A percentile compares a stretch with the other conserved stretches of the same genome.
phyloP scores from a whole-genome alignment of 1,140 invertebrate species.

The Andrena cerasifolii region DNA sequence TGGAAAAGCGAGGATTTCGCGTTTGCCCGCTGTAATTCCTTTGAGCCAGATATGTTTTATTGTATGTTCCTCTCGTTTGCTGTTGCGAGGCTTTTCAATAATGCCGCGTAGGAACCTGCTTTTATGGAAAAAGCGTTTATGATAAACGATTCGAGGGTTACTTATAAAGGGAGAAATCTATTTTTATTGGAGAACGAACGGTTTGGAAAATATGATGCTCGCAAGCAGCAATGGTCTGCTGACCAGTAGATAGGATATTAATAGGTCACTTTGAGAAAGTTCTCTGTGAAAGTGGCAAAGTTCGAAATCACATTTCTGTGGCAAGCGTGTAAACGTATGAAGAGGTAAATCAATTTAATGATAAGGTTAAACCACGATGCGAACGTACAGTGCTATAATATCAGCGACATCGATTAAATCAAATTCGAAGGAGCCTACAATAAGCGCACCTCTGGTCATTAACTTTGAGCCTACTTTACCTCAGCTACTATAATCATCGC shows the following conservation, averaged over 20 bases:
- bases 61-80: not conserved
- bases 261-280: too few species aligned
- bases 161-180: not conserved
- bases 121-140: not conserved
- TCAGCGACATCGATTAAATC: too few species aligned
- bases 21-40: not conserved
- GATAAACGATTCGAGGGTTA: not conserved
- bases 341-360: too few species aligned
- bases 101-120: not conserved
- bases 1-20: slow-evolving; percentile 9
- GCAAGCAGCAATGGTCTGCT: not conserved
- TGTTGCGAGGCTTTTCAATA: slow-evolving; percentile 5
- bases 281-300: too few species aligned
- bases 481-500: too few species aligned
- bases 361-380: too few species aligned
- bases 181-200: not conserved
- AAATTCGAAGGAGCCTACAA: too few species aligned
- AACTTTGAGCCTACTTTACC: not conserved
- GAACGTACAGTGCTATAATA: too few species aligned
- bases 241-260: not conserved
- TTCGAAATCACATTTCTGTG: too few species aligned
- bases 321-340: too few species aligned
- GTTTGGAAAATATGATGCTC: not conserved
- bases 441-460: too few species aligned
- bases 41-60: slow-evolving; percentile 8